Evolutionary conservation across 37 sponge, comb jelly and placozoan species (phyloP).

Genomic region (Beroe forskalii): DNA sequence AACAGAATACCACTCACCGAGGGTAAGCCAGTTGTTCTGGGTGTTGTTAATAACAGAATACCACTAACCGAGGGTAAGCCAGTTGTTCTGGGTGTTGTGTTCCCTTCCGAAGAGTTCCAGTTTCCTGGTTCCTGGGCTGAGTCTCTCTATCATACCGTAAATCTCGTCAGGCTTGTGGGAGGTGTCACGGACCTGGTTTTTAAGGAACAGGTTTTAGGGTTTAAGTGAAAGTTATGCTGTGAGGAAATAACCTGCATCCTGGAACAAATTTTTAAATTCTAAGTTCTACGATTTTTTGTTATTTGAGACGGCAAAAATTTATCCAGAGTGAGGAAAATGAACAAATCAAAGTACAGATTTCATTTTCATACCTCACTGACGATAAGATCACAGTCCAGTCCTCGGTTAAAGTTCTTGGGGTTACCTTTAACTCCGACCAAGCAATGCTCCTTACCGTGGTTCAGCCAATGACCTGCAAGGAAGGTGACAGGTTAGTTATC

Average conservation of each 20-base stretch:
- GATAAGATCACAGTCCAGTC: constrained; percentile 90
- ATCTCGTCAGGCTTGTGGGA: constrained; percentile 96
- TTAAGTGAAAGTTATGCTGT: no score
- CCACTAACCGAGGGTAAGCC: constrained; percentile 87
- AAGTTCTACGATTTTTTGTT: no score
- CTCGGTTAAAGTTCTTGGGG: constrained; percentile 71
- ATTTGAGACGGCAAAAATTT: no score
- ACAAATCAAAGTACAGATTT: no score
- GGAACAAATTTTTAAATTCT: no score
- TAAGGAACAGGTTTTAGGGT: no score
- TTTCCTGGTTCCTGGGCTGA: constrained; percentile 86
- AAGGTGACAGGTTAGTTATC: background rate
- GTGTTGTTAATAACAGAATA: no score
- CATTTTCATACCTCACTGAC: constrained; percentile 95
- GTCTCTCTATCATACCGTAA: constrained; percentile 89
- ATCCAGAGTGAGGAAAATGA: no score
- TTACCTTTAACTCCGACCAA: constrained; percentile 92
- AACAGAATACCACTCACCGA: no score
- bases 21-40: constrained; percentile 94
- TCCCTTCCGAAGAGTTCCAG: constrained; percentile 90
- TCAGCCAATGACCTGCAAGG: constrained; percentile 82
- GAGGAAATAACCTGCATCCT: no score
- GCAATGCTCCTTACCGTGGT: constrained; percentile 98
- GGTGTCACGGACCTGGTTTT: constrained; percentile 72
- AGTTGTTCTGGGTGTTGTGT: constrained; percentile 95